Percentiles rank a stretch among this genome's conserved stretches.
Evolutionary conservation across 1,140 invertebrate species (phyloP).

Genomic region (Drosophila ohnishii): DNA sequence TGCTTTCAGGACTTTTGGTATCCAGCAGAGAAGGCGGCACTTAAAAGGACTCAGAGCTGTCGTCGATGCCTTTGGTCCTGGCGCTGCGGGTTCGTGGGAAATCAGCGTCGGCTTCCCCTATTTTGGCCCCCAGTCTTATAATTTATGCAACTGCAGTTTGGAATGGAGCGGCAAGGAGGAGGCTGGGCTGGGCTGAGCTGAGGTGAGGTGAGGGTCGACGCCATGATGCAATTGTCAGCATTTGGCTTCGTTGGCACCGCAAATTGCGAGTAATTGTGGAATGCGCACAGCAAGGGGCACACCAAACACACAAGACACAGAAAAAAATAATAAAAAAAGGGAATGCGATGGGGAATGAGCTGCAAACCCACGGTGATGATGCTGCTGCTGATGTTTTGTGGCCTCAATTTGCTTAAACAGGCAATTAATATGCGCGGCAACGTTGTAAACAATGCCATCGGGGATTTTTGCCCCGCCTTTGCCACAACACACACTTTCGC

Average conservation of each 20-base stretch:
- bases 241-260: slow-evolving; percentile 52
- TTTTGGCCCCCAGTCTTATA: slow-evolving; percentile 33
- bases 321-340: slow-evolving; percentile 3
- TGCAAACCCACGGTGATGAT: slow-evolving; percentile 36
- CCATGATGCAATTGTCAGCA: slow-evolving; percentile 57
- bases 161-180: background rate
- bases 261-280: slow-evolving; percentile 54
- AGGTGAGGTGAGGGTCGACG: slow-evolving; percentile 19
- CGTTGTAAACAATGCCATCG: slow-evolving; percentile 68
- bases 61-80: slow-evolving; percentile 34
- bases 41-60: slow-evolving; percentile 22
- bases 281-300: slow-evolving; percentile 30
- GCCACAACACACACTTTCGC: background rate
- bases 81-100: slow-evolving; percentile 34
- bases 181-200: background rate
- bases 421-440: slow-evolving; percentile 78
- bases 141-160: slow-evolving; percentile 59
- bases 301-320: background rate
- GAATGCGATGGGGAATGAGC: slow-evolving; percentile 10
- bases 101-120: slow-evolving; percentile 14
- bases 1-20: slow-evolving; percentile 16
- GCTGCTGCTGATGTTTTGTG: slow-evolving; percentile 57
- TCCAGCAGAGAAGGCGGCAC: slow-evolving; percentile 13
- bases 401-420: slow-evolving; percentile 75
- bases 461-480: slow-evolving; percentile 31